Base-by-base conservation (phyloP, 2,797 vertebrate genomes). In the Potorous gilbertii region DNA sequence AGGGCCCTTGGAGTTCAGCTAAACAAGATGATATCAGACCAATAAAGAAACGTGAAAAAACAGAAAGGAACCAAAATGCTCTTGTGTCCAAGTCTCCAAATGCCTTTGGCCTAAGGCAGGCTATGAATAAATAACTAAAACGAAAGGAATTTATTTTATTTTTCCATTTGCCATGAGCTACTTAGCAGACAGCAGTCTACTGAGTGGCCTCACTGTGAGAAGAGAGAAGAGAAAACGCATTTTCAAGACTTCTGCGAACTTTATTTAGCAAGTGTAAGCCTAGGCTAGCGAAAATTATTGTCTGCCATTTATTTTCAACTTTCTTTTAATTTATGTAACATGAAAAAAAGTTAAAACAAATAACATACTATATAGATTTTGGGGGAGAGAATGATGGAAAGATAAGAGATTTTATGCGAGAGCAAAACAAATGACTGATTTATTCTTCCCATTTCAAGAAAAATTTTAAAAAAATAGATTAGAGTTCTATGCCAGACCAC, bases 91-190 rank as follows among this genome's bases (percentile, higher is more conserved):
- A 62, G 5, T 1, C 74, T 92, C 28, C 29, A 54, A 89, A 81
- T 56, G 56, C 66, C 40, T 89, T 24, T 81, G 54, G 62, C 93
- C 52, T 62, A 93, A 66, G 46, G 66, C 81, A 96, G 59, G 96
- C 40, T 50, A 87, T 87, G 74, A 54, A 94, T 28, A 91, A 89
- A 21, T 89, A 90, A 92, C 54, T 52, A 81, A 95, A 54, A 55
- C 54, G 24, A 92, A 90, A 94, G 1, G 50, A 54, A 13, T 24
- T 18, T 4, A 29, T 46, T 24, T 24, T 81, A 12, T 91, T 92
- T 94, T 92, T 55, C 52, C 52, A 28, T 50, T 89, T 55, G 93
- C 1, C 54, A 40, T n/a, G 46, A 50, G 28, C 74, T 94, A 93
- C 14, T 55, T 96, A n/a, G 66, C 29, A 56, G 94, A 92, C 27